A percentile compares a stretch with the other conserved stretches of the same genome.
These are phyloP conservation scores for Uropsilus gracilis DNA, from an alignment of 2,113 vertebrate genomes.

Conservation along the genomic window DNA sequence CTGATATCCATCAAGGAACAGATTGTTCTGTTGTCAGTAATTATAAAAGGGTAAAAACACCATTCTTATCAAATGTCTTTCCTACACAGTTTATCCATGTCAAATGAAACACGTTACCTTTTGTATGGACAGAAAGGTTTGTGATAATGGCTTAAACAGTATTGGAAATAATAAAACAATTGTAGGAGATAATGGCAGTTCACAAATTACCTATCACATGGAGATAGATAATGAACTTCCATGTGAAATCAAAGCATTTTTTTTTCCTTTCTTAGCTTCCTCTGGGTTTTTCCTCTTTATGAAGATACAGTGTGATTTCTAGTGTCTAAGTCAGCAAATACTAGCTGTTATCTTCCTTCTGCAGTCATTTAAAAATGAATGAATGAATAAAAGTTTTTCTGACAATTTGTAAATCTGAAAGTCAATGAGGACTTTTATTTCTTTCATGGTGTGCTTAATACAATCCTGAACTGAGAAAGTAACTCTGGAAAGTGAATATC, in stretches of 20 bases:
- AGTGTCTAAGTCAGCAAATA: neutral
- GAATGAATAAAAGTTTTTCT: constrained; percentile 21
- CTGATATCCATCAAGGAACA: neutral
- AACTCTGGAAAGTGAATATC: neutral
- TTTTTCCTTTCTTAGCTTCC: neutral
- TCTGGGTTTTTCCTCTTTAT: neutral
- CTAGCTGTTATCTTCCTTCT: neutral
- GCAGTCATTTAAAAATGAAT: neutral
- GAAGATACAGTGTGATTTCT: neutral
- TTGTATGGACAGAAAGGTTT: neutral
- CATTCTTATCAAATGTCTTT: constrained; percentile 19
- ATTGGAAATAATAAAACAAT: neutral
- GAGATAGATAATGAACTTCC: neutral
- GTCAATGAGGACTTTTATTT: neutral
- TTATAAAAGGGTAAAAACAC: constrained; percentile 17
- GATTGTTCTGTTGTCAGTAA: constrained; percentile 18
- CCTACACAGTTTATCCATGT: neutral
- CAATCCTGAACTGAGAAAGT: neutral
- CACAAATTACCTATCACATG: neutral
- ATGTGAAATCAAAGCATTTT: neutral
- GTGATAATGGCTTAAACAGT: neutral
- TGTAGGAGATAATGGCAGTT: neutral
- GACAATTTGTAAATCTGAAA: constrained; percentile 32
- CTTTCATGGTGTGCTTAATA: neutral
- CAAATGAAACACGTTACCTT: neutral